A percentile compares a stretch with the other conserved stretches of the same genome.
These are phyloP conservation scores for Eristalis arbustorum DNA, from an alignment of 2,888 invertebrate species.

Conservation along the genomic window DNA sequence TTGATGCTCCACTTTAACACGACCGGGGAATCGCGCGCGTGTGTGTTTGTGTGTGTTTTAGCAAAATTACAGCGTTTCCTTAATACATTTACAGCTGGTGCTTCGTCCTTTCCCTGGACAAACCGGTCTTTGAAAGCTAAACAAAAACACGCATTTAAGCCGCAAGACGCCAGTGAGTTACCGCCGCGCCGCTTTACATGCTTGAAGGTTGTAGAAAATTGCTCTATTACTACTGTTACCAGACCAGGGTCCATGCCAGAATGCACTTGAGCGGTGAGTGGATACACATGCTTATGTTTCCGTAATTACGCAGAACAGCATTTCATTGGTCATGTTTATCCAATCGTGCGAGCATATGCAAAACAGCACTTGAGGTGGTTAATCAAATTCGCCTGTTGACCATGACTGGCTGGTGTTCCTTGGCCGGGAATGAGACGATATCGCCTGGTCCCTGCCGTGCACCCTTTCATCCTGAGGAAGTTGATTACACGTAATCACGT, in stretches of 20 bases:
- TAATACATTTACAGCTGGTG: conserved; percentile 30
- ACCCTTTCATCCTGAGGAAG: conserved; percentile 52
- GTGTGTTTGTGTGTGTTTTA: background rate
- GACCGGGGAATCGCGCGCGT: background rate
- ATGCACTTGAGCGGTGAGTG: conserved; percentile 23
- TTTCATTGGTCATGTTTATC: conserved; percentile 59
- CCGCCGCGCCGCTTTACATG: conserved; percentile 53
- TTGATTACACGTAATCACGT: conserved; percentile 78
- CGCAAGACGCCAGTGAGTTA: conserved; percentile 6
- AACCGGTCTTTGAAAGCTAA: background rate
- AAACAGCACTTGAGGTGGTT: conserved; percentile 35
- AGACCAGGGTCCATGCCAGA: conserved; percentile 35
- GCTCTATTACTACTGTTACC: conserved; percentile 55
- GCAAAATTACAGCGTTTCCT: conserved; percentile 36
- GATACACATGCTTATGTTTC: background rate
- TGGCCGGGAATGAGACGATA: background rate
- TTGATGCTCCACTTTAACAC: conserved; percentile 16
- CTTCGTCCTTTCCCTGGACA: conserved; percentile 26
- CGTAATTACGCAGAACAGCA: conserved; percentile 52
- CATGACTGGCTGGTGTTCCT: conserved; percentile 31
- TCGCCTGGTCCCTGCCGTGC: conserved; percentile 15
- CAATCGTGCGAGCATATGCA: conserved; percentile 65
- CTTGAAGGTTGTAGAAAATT: conserved; percentile 69
- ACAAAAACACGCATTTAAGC: background rate
- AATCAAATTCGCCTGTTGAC: conserved; percentile 34